phyloP scores from a whole-genome alignment of 2,888 invertebrate species.

The Amblyteles armatorius region DNA sequence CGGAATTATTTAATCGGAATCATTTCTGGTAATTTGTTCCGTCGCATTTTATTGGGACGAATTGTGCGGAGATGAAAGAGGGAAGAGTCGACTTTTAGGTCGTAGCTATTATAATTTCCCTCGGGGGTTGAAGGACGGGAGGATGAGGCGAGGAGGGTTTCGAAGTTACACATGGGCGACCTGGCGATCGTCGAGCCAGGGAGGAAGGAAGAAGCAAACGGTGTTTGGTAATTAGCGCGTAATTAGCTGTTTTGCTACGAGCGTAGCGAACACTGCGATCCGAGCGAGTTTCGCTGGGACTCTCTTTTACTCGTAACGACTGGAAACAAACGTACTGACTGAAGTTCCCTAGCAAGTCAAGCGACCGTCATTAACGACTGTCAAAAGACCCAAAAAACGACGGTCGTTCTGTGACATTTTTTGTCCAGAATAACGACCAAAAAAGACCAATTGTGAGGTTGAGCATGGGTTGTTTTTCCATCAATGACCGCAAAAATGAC shows the following conservation, averaged over 20 bases:
- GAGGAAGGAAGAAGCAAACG: conserved; percentile 63
- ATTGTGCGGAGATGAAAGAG: conserved; percentile 11
- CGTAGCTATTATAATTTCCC: conserved; percentile 59
- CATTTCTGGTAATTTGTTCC: background rate
- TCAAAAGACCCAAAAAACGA: no score
- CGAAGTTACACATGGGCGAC: conserved; percentile 54
- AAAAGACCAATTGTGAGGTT: no score
- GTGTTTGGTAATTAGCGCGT: conserved; percentile 69
- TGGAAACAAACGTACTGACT: background rate
- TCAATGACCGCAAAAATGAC: no score
- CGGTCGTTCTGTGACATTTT: no score
- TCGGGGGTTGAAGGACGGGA: conserved; percentile 31
- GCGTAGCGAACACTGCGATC: background rate
- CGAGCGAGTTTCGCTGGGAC: background rate
- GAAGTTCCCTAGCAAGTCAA: no score
- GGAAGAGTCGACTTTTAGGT: background rate
- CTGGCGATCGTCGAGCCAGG: conserved; percentile 46
- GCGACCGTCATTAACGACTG: no score
- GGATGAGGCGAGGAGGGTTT: conserved; percentile 13
- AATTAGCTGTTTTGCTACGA: conserved; percentile 27
- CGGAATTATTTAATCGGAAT: background rate
- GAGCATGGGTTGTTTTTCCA: no score
- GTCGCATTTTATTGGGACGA: background rate
- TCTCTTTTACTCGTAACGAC: conserved; percentile 70
- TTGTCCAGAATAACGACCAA: no score